Evolutionary conservation across 2,888 invertebrate species (phyloP), one percentile per base, ranked within the genome.

Genomic region (Oscheius sp.): DNA sequence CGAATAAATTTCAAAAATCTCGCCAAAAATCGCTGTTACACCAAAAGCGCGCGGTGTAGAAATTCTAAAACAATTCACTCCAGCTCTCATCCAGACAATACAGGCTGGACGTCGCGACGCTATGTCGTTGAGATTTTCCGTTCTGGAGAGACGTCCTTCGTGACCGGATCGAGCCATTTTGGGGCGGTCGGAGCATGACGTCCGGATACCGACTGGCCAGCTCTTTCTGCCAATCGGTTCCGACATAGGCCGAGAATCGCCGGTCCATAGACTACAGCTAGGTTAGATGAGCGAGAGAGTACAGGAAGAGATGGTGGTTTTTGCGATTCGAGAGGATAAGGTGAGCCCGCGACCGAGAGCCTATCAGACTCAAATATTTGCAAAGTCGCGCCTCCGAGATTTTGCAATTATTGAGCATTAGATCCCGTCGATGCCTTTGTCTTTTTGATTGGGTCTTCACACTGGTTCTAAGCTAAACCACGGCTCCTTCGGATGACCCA

Each of bases 271-370:
- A 58, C 58, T 58, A 58, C 10, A 58, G 37, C 35, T 37, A 37
- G 11, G 1, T 11, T 11, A 60, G 42, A 60, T 21, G n/a, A 35
- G 60, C 21, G 21, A 21, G 21, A 21, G 21, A 21, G 21, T 21
- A 35, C 3, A 37, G 65, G 65, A 65, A 65, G 32, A 51, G 33
- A 65, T 29, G 47, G 68, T 68, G 55, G 68, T 68, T 68, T 68
- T 68, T 68, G 55, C 68, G 68, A 53, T 68, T 68, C 35, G 68
- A 68, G 68, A 37, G 68, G 68, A 68, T 68, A 68, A 68, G 68
- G 68, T 29, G 68, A 68, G 68, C 68, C 33, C 55, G 21, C 68
- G 21, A 21, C 21, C 21, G 21, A 21, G 21, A 21, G 55, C 37
- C 68, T 21, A 9, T 21, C 21, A n/a, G 55, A 13, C n/a, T 55